Base-by-base conservation (phyloP, 2,888 invertebrate genomes). In the Helobdella robusta region DNA sequence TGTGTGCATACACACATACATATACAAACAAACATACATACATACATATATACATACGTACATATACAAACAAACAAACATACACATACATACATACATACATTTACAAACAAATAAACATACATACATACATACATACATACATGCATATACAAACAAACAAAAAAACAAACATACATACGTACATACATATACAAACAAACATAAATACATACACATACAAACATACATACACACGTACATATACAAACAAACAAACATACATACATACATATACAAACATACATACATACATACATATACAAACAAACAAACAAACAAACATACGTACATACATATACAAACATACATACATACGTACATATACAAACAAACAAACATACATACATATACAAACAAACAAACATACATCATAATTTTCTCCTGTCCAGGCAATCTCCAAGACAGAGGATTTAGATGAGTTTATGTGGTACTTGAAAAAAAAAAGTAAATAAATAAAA, bases 1-100 rank as follows among this genome's bases (percentile, higher is more conserved):
- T n/a, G n/a, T n/a, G n/a, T n/a, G n/a, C 44, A 40, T n/a, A 40
- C 44, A 40, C 44, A 40, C 44, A 40, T n/a, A n/a, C 44, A 40
- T n/a, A 40, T n/a, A 40, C n/a, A 40, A 11, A 40, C n/a, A 40
- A 11, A 40, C n/a, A 40, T n/a, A 40, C 44, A 40, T n/a, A 40
- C 44, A 40, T n/a, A 40, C 44, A 40, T 40, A 40, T 40, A 40
- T 40, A 40, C n/a, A 40, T 40, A 40, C n/a, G n/a, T 40, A 40
- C n/a, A 40, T 40, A 40, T 40, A 40, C n/a, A 40, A 15, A 40
- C n/a, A 40, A 15, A 40, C n/a, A 40, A 15, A 40, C n/a, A 40
- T 40, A 40, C n/a, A 40, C n/a, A 40, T 40, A 40, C n/a, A 40
- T 40, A 40, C n/a, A 40, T 40, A 40, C n/a, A 40, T 40, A 40